phyloP scores from a whole-genome alignment of 2,888 invertebrate genomes.

The Nezara viridula region DNA sequence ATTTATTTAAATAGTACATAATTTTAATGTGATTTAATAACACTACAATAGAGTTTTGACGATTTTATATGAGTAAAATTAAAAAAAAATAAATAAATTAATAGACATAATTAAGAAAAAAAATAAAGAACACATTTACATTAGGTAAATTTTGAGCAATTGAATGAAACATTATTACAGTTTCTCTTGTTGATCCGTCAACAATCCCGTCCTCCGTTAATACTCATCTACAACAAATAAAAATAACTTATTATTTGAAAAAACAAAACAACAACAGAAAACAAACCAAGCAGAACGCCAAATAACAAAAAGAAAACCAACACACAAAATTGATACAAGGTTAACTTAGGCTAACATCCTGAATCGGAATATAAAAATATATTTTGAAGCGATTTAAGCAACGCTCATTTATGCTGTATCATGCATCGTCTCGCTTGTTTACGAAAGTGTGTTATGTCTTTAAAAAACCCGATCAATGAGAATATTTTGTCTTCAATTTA shows the following conservation, averaged over 20 bases:
- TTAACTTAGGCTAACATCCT: no score
- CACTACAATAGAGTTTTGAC: neutral
- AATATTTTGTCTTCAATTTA: no score
- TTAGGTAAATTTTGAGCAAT: slow-evolving; percentile 6
- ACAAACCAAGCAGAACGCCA: neutral
- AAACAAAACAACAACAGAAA: neutral
- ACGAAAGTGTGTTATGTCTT: no score
- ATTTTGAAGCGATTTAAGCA: no score
- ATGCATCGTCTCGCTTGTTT: no score
- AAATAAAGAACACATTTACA: neutral
- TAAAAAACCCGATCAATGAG: no score
- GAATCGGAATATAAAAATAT: no score
- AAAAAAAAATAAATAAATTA: neutral
- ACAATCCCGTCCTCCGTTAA: neutral
- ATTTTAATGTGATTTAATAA: neutral
- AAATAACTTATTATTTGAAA: neutral
- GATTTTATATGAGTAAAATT: neutral
- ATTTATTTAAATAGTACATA: slow-evolving; percentile 2
- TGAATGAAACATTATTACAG: neutral
- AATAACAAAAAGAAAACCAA: neutral
- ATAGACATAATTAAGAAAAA: neutral
- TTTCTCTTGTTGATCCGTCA: slow-evolving; percentile 30
- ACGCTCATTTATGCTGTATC: no score
- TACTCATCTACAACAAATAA: slow-evolving; percentile 48
- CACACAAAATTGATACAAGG: neutral